Conservation (phyloP, 2,113 vertebrate genomes). For the Gallinago media region DNA sequence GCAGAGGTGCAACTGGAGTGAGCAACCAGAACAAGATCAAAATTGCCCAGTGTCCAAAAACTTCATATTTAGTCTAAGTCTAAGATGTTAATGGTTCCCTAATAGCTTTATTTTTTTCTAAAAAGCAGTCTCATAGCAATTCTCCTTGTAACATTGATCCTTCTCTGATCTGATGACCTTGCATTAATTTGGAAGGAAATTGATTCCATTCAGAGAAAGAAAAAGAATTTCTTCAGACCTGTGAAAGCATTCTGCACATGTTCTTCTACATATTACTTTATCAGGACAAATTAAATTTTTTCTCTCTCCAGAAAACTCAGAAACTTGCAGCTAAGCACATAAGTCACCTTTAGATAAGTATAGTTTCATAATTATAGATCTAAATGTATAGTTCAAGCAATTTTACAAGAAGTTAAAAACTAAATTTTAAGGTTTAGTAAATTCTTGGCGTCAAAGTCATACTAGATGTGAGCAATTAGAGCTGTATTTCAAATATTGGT, state of each 20-base stretch:
- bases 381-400: background rate
- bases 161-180: background rate
- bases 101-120: background rate
- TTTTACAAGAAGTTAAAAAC: background rate
- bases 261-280: background rate
- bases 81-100: background rate
- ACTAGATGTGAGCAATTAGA: background rate
- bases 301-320: background rate
- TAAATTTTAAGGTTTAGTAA: background rate
- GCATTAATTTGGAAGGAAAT: background rate
- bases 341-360: background rate
- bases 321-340: background rate
- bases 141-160: background rate
- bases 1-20: background rate
- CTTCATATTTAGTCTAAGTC: background rate
- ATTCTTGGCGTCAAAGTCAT: background rate
- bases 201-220: background rate
- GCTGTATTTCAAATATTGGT: background rate
- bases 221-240: background rate
- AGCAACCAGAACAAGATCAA: background rate
- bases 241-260: background rate
- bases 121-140: background rate
- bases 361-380: background rate
- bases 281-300: background rate
- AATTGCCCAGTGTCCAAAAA: background rate